Base-by-base conservation (phyloP, 2,888 invertebrate genomes). In the Melinaea marsaeus region DNA sequence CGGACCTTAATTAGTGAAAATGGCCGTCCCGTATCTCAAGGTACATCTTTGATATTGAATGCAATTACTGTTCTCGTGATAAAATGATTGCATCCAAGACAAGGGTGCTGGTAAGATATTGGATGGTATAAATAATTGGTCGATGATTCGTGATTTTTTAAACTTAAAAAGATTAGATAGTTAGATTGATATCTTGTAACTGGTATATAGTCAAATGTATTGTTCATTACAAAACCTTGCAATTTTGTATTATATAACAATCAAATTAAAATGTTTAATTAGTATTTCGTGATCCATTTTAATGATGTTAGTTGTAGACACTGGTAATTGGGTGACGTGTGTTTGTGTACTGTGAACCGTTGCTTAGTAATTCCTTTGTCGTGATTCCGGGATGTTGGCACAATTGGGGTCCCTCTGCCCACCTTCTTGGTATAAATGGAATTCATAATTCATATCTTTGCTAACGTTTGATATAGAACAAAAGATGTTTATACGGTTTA, bases 1-100 rank as follows among this genome's bases (percentile, higher is more conserved):
- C 76, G 78, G 78, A 75, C 79, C 79, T 90, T 90, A 90, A 90
- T 90, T 90, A 90, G 88, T 85, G 88, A 87, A 88, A 86, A 88
- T 88, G 83, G 84, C 77, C 83, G 72, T 74, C 74, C 76, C 74
- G 76, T 89, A 88, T 90, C 88, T 75, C 75, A 69, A 76, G 75
- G 75, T 74, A 78, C 80, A 88, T 90, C 90, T 88, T 85, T 86
- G 90, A 88, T 88, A 88, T 88, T 88, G 83, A 88, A 89, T 88
- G 87, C 88, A 88, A 86, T 89, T 89, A 87, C 89, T 88, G 87
- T 87, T 81, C 83, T 79, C 78, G 75, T 82, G 86, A 88, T 88
- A 87, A 85, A 85, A 74, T 76, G 78, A 79, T 71, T 73, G 75
- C 71, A 75, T 82, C 79, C 71, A 63, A 67, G 69, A 69, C 67